These are phyloP conservation scores for Sinocyclocheilus maitianheensis DNA, from an alignment of 2,113 vertebrate genomes.

Conservation along the genomic window DNA sequence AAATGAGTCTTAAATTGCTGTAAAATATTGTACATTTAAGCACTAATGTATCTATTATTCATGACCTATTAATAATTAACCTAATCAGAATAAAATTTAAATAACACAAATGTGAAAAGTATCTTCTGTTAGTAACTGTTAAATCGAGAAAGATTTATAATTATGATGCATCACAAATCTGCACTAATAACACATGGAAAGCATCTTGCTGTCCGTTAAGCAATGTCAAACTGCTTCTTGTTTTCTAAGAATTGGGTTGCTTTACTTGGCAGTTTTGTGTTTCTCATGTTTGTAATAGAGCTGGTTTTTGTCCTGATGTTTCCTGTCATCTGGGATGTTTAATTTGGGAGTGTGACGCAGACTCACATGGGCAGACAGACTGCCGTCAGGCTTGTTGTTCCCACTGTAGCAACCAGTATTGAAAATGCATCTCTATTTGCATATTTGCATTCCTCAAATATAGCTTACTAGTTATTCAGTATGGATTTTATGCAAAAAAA, in stretches of 20 bases:
- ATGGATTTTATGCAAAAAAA: neutral
- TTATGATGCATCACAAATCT: neutral
- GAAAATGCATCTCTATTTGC: neutral
- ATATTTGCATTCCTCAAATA: neutral
- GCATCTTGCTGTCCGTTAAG: neutral
- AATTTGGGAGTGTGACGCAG: conserved; percentile 9
- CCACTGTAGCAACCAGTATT: neutral
- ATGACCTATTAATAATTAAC: neutral
- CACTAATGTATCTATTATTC: neutral
- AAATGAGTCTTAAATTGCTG: neutral
- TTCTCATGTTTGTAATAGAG: neutral
- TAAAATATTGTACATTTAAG: conserved; percentile 20
- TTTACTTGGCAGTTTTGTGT: neutral
- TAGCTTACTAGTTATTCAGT: neutral
- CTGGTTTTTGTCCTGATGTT: neutral
- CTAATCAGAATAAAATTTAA: neutral
- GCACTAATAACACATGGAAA: neutral
- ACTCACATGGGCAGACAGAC: neutral
- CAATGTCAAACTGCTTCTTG: neutral
- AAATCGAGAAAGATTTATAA: neutral
- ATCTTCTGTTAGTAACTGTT: neutral
- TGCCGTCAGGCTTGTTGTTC: neutral
- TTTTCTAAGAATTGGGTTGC: neutral
- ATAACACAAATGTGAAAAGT: neutral
- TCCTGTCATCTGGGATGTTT: conserved; percentile 20